phyloP scores from a whole-genome alignment of 2,888 invertebrate species.

The Psylliodes chrysocephalus region DNA sequence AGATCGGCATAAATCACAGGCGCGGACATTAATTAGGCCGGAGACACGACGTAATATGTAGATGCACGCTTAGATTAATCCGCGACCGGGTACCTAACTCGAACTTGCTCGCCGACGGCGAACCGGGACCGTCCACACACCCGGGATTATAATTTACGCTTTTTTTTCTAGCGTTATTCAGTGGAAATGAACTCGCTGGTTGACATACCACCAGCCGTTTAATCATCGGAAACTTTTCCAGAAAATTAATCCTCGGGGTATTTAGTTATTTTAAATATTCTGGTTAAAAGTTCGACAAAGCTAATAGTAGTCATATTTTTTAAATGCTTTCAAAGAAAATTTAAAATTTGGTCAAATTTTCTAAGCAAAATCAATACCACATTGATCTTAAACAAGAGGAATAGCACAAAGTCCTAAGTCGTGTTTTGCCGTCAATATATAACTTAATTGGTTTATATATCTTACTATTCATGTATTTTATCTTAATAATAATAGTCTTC shows the following conservation, averaged over 20 bases:
- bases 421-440: too few species aligned
- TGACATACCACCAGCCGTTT: neutral
- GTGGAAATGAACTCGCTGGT: neutral
- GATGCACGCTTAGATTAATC: slow-evolving; percentile 61
- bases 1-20: slow-evolving; percentile 61
- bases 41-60: slow-evolving; percentile 62
- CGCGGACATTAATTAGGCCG: slow-evolving; percentile 63
- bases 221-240: neutral
- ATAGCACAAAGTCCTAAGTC: too few species aligned
- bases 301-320: too few species aligned
- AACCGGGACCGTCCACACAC: slow-evolving; percentile 13
- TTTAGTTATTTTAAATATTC: neutral
- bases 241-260: slow-evolving; percentile 12
- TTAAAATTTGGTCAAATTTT: too few species aligned
- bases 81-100: slow-evolving; percentile 23
- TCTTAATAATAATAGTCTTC: too few species aligned
- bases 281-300: too few species aligned
- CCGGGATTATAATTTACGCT: slow-evolving; percentile 31
- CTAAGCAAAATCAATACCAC: too few species aligned
- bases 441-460: too few species aligned
- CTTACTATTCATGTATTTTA: too few species aligned
- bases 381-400: too few species aligned
- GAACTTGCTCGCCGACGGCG: slow-evolving; percentile 14
- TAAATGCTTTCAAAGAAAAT: too few species aligned
- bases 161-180: slow-evolving; percentile 18